Evolutionary conservation across 1,140 invertebrate species (phyloP).

Genomic region (Dreissena rostriformis): DNA sequence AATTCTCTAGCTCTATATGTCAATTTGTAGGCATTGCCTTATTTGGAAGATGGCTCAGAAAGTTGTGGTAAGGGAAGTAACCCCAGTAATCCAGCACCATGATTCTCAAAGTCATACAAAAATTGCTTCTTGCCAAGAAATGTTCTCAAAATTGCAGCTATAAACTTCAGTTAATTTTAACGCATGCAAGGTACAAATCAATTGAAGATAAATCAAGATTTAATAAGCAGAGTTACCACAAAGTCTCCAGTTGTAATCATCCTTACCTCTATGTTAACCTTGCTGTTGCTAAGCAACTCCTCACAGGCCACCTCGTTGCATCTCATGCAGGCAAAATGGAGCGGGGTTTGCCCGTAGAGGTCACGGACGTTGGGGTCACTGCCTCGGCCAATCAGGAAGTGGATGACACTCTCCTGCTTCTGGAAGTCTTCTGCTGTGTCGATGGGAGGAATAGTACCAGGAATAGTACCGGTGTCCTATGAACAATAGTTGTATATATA

Average conservation of each 20-base stretch:
- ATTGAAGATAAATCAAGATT: not conserved
- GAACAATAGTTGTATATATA: no score
- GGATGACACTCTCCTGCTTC: constrained; percentile 70
- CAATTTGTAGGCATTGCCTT: no score
- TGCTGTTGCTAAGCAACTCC: constrained; percentile 75
- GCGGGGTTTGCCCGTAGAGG: constrained; percentile 81
- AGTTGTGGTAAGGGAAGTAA: no score
- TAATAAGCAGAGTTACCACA: not conserved
- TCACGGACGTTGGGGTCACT: constrained; percentile 81
- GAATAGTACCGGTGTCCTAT: no score
- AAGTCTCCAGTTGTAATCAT: not conserved
- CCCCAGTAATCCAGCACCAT: no score
- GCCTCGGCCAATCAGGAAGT: constrained; percentile 79
- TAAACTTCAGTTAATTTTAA: not conserved
- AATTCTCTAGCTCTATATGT: no score
- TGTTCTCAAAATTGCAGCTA: no score
- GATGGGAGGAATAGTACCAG: constrained; percentile 27
- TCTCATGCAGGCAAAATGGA: constrained; percentile 83
- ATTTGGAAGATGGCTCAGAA: no score
- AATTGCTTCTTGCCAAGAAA: no score
- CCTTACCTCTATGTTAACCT: constrained; percentile 70
- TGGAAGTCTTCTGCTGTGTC: constrained; percentile 34
- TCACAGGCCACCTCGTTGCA: constrained; percentile 81
- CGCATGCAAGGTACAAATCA: not conserved
- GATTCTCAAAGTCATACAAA: no score